phyloP scores from a whole-genome alignment of 1,140 invertebrate species.

The Leptinotarsa lineolata region DNA sequence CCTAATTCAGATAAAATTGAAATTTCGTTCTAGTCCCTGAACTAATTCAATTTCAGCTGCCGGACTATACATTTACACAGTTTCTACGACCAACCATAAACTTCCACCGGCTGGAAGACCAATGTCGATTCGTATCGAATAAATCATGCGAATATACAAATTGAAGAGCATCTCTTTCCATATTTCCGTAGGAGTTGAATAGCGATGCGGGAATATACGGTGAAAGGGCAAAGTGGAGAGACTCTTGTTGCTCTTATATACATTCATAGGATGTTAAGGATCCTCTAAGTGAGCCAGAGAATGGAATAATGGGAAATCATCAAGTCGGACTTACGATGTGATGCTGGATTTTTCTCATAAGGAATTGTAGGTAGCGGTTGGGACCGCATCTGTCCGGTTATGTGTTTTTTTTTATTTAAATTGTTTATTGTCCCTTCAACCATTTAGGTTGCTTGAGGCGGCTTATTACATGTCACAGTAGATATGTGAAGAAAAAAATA shows the following conservation, averaged over 20 bases:
- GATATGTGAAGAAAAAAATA: too few species aligned
- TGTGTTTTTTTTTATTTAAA: too few species aligned
- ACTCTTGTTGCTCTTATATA: neutral
- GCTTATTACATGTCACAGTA: too few species aligned
- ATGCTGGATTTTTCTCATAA: neutral
- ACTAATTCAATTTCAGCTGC: too few species aligned
- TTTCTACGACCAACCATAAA: neutral
- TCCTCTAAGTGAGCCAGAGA: neutral
- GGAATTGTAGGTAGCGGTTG: neutral
- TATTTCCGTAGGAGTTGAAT: neutral
- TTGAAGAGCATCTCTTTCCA: slow-evolving; percentile 8
- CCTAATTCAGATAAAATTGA: too few species aligned
- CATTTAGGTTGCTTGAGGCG: too few species aligned
- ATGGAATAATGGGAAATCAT: slow-evolving; percentile 1
- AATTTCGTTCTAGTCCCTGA: too few species aligned
- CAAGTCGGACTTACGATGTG: neutral
- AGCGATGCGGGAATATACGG: neutral
- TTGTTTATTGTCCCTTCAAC: too few species aligned
- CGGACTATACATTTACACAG: too few species aligned
- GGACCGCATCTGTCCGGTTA: neutral
- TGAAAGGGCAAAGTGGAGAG: neutral
- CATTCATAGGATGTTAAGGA: neutral
- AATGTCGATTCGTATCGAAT: slow-evolving; percentile 1
- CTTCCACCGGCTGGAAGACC: slow-evolving; percentile 9
- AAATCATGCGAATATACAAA: slow-evolving; percentile 9